Conservation (phyloP, 2,888 invertebrate genomes). For the Lomographa bimaculata region DNA sequence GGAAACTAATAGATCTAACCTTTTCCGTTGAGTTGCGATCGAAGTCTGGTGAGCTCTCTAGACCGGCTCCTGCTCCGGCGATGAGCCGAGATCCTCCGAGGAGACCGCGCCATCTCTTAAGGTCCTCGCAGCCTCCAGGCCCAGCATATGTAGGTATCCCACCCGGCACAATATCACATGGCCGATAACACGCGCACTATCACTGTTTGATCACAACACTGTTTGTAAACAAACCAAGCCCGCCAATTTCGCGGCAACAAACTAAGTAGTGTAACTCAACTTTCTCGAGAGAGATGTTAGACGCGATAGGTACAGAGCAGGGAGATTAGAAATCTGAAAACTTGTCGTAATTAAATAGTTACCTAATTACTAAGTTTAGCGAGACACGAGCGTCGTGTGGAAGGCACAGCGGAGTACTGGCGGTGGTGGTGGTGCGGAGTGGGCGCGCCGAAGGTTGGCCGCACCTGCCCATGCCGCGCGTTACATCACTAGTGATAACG, state of each 20-base stretch:
- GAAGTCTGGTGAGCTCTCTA: slow-evolving; percentile 62
- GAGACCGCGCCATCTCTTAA: slow-evolving; percentile 68
- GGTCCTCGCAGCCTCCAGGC: slow-evolving; percentile 9
- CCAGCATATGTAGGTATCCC: too few species aligned
- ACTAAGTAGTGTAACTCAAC: slow-evolving; percentile 4
- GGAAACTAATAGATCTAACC: too few species aligned
- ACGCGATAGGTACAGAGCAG: slow-evolving; percentile 6
- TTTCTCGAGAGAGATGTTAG: slow-evolving; percentile 10
- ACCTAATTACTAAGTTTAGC: slow-evolving; percentile 27
- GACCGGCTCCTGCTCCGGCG: slow-evolving; percentile 66
- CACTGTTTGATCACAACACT: slow-evolving; percentile 18
- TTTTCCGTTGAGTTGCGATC: slow-evolving; percentile 71
- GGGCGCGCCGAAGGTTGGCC: slow-evolving; percentile 27
- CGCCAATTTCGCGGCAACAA: neutral
- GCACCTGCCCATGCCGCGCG: slow-evolving; percentile 21
- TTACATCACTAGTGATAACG: slow-evolving; percentile 35
- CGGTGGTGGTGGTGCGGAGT: slow-evolving; percentile 26
- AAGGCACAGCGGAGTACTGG: slow-evolving; percentile 67
- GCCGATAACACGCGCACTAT: slow-evolving; percentile 7
- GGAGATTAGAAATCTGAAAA: slow-evolving; percentile 20
- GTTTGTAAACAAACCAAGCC: slow-evolving; percentile 24
- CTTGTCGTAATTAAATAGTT: slow-evolving; percentile 28
- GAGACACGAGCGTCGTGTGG: slow-evolving; percentile 57
- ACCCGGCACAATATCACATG: slow-evolving; percentile 26
- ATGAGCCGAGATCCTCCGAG: slow-evolving; percentile 63